A percentile compares a stretch with the other conserved stretches of the same genome.
These are phyloP conservation scores for Apteryx owenii DNA, from an alignment of 2,113 vertebrate genomes.

Conservation along the genomic window DNA sequence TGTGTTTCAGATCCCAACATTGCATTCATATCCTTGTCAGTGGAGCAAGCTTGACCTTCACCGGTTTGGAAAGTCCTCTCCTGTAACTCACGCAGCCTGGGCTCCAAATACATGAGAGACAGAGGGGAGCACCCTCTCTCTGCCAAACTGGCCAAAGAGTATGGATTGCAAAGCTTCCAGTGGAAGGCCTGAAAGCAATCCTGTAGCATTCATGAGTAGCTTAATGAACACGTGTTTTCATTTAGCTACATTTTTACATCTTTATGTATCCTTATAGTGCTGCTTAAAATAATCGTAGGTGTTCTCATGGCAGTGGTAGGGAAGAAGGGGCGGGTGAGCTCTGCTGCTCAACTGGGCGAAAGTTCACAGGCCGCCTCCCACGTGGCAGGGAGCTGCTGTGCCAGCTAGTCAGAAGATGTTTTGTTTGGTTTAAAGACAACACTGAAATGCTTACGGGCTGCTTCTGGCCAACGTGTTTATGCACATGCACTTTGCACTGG, in stretches of 20 bases:
- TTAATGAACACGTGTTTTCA: neutral
- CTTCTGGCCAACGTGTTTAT: accelerated
- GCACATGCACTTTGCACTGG: accelerated
- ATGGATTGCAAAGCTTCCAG: accelerated
- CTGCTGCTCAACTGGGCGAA: neutral
- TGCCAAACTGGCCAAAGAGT: neutral
- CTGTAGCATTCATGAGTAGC: neutral
- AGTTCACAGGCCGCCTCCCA: neutral
- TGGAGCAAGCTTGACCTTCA: neutral
- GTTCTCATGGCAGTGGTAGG: neutral
- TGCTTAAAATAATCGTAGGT: neutral
- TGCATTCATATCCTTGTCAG: neutral
- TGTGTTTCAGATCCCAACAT: neutral
- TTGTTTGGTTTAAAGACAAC: neutral
- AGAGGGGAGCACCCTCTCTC: neutral
- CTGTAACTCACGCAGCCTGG: accelerated
- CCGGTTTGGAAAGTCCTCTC: neutral
- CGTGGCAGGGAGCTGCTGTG: neutral
- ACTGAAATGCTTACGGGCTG: accelerated
- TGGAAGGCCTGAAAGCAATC: neutral
- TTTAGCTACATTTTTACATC: neutral
- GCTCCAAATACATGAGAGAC: accelerated
- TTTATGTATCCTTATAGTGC: accelerated
- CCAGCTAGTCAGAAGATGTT: neutral
- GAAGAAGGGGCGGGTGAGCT: accelerated